A percentile compares a stretch with the other conserved stretches of the same genome.
These are phyloP conservation scores for Spheniscus mendiculus DNA, from an alignment of 2,113 vertebrate species.

Conservation along the genomic window DNA sequence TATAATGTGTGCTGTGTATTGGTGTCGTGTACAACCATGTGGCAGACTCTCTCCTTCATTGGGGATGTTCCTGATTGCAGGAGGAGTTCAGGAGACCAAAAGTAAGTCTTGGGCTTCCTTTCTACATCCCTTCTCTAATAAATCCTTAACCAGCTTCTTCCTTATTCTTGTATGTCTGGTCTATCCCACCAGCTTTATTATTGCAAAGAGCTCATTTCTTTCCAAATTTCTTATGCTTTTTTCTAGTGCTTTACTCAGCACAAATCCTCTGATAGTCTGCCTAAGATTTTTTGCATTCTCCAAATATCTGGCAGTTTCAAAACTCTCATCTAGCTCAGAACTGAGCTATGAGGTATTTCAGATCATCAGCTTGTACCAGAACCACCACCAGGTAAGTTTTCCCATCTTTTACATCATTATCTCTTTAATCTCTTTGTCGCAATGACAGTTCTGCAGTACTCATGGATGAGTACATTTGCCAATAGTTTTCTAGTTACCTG, in stretches of 20 bases:
- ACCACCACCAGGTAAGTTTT: neutral
- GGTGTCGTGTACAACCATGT: neutral
- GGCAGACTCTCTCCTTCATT: neutral
- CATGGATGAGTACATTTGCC: neutral
- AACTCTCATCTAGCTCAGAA: neutral
- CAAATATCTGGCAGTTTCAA: neutral
- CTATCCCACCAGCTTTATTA: neutral
- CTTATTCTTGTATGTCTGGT: neutral
- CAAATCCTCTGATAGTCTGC: neutral
- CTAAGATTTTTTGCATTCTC: neutral
- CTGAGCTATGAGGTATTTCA: neutral
- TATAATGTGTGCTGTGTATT: neutral
- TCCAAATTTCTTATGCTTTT: neutral
- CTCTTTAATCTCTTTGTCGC: neutral
- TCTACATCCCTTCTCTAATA: neutral
- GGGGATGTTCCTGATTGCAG: neutral
- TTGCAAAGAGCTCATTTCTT: neutral
- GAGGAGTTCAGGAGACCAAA: neutral
- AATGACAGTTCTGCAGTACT: neutral
- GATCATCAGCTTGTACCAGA: neutral
- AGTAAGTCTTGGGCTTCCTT: neutral
- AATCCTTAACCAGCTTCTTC: neutral
- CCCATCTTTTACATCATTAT: neutral
- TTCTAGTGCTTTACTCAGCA: neutral
- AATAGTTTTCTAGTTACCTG: neutral